These are phyloP conservation scores for Notechis scutatus DNA, from an alignment of 2,113 vertebrate species.

Conservation along the genomic window DNA sequence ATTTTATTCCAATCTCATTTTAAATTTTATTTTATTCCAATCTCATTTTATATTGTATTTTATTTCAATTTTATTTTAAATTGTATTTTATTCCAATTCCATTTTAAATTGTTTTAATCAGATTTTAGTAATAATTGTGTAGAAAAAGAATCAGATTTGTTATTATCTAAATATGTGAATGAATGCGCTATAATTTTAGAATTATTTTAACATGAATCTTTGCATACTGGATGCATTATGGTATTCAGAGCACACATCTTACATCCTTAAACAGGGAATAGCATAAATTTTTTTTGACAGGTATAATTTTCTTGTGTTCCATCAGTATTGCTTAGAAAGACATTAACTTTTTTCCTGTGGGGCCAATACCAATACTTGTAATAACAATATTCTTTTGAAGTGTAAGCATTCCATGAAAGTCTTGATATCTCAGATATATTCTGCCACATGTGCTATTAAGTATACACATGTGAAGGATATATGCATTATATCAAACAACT, in stretches of 20 bases:
- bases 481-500: constrained; percentile 17
- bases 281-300: not conserved
- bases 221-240: not conserved
- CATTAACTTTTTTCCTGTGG: not conserved
- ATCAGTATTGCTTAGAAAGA: not conserved
- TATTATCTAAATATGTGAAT: not conserved
- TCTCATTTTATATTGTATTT: no score
- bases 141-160: not conserved
- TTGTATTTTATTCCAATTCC: no score
- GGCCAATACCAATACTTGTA: not conserved
- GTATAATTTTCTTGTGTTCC: not conserved
- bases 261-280: not conserved
- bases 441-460: not conserved
- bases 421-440: accelerated
- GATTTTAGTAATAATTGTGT: no score
- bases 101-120: no score
- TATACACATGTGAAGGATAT: not conserved
- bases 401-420: not conserved
- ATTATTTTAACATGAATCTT: constrained; percentile 1
- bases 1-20: no score
- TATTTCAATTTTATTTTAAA: no score
- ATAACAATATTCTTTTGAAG: not conserved
- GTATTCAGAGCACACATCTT: not conserved
- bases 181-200: not conserved
- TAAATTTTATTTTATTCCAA: no score